Evolutionary conservation across 2,113 vertebrate genomes (phyloP), one percentile per base, ranked within the genome.

Genomic region (Chitala chitala): DNA sequence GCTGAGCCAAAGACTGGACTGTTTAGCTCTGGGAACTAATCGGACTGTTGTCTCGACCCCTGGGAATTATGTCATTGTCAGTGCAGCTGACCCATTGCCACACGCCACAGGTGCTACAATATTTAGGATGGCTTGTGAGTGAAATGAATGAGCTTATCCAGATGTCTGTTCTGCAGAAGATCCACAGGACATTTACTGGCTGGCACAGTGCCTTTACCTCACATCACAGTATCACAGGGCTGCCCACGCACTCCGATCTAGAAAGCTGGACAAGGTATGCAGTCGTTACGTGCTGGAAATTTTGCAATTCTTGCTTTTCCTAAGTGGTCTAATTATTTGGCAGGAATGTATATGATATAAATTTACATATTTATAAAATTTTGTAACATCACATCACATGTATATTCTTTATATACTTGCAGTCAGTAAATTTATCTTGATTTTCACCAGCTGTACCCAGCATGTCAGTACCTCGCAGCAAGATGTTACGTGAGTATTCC

Each of bases 201-300:
- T 99, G 76, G 95, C 97, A 74, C 97, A 99, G 71, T 99, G 96
- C 82, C 95, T 98, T 86, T 99, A 95, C 78, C 84, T 99, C 20
- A 99, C 96, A 56, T 94, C 95, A 58, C 97, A 99, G 75, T 99
- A 99, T 86, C 97, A 99, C 29, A 92, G 97, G 87, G 97, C 97
- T 79, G 95, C 97, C 40, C 96, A 99, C 29, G 96, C 96, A 31
- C 93, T 99, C 69, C 91, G 96, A 1, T 98, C 96, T 0, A 89
- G 96, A 42, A 99, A 96, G 79, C 68, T 99, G 79, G 97, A 99
- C 85, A 99, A 99, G 91, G 97, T 95, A 85, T 83, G 81, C n/a
- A 1, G 2, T 26, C 17, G 7, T 12, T 15, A 22, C 24, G 38
- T 66, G 31, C 58, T 8, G 31, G 5, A 22, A 54, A 54, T 4